Evolutionary conservation across 2,797 vertebrate genomes (phyloP).

Genomic region (Notamacropus eugenii): DNA sequence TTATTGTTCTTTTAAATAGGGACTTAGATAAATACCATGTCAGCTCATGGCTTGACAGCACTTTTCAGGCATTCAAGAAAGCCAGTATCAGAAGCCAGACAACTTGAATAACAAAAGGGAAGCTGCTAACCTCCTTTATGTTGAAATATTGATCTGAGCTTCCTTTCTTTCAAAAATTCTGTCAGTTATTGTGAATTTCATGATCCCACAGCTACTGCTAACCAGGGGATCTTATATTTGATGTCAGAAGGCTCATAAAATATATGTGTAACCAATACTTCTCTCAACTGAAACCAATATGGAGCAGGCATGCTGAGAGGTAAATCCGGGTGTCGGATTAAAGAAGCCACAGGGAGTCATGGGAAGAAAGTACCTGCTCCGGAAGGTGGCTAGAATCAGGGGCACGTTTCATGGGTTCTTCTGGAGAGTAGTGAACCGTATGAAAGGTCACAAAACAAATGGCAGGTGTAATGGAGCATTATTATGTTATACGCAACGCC

Average conservation of each 20-base stretch:
- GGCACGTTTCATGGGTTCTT: background rate
- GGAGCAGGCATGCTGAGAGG: constrained; percentile 6
- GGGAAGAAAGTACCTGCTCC: background rate
- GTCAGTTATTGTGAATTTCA: background rate
- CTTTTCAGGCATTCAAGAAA: background rate
- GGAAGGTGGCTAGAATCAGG: background rate
- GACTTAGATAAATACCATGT: constrained; percentile 19
- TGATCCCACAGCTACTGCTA: background rate
- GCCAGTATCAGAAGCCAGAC: background rate
- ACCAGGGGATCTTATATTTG: background rate
- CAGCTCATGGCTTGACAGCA: constrained; percentile 8
- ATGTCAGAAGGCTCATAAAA: background rate
- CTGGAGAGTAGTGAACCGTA: background rate
- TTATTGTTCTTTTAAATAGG: constrained; percentile 40
- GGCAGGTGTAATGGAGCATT: background rate
- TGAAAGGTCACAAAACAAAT: background rate
- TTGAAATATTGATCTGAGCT: constrained; percentile 30
- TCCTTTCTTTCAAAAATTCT: constrained; percentile 2
- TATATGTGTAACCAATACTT: constrained; percentile 17
- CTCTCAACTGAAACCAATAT: background rate
- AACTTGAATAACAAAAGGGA: constrained; percentile 5
- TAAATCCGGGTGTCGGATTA: background rate
- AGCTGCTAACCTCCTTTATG: background rate
- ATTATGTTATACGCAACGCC: background rate
- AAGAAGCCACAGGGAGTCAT: constrained; percentile 19